Evolutionary conservation across 2,113 vertebrate genomes (phyloP).

Genomic region (Phylloscopus whistleri): DNA sequence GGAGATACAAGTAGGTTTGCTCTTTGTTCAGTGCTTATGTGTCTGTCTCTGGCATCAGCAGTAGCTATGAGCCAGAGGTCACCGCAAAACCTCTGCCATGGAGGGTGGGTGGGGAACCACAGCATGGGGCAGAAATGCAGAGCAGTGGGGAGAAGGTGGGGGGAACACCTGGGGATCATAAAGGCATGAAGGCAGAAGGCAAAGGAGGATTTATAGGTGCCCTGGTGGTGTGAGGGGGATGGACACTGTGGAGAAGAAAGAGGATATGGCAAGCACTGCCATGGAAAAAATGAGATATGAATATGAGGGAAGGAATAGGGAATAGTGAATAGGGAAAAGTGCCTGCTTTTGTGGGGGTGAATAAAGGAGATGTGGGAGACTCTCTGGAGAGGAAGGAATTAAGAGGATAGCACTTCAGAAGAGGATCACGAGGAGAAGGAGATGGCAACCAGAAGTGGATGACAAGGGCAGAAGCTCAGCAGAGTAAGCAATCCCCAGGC

Average conservation of each 20-base stretch:
- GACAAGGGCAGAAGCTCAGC: not conserved
- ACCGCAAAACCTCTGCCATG: not conserved
- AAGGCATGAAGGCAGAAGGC: not conserved
- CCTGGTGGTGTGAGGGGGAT: not conserved
- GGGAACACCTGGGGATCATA: not conserved
- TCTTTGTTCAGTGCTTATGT: not conserved
- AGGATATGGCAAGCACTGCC: not conserved
- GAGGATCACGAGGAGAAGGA: not conserved
- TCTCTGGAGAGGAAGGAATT: not conserved
- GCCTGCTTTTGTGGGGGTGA: not conserved
- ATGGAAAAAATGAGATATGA: not conserved
- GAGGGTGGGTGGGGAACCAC: not conserved
- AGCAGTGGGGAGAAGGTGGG: not conserved
- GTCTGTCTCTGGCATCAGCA: not conserved
- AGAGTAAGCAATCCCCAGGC: rapidly evolving
- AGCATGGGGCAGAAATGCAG: not conserved
- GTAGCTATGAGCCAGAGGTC: not conserved
- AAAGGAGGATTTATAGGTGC: not conserved
- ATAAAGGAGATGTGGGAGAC: not conserved
- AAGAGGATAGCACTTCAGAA: not conserved
- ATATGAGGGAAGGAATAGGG: not conserved
- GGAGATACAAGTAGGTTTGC: not conserved
- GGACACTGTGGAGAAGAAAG: not conserved
- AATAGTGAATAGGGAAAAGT: not conserved
- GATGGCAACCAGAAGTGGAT: not conserved